These are phyloP conservation scores for Rhynchopsitta pachyrhyncha DNA, from an alignment of 2,113 vertebrate species.

Conservation along the genomic window DNA sequence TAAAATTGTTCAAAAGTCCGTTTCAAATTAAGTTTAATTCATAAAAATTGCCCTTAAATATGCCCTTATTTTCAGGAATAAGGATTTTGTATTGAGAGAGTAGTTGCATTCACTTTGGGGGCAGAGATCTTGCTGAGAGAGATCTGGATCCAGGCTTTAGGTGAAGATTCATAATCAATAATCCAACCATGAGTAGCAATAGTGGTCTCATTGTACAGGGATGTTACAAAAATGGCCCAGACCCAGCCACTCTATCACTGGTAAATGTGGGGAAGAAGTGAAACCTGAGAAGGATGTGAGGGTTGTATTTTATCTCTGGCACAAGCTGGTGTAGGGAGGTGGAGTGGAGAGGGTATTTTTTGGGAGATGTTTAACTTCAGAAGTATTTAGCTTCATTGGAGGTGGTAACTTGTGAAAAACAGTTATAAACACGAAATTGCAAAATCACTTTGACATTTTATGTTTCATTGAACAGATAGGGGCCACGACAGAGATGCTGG, in stretches of 20 bases:
- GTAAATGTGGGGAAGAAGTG: neutral
- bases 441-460: neutral
- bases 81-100: neutral
- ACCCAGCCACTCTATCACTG: neutral
- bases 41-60: neutral
- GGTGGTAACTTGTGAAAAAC: neutral
- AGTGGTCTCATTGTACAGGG: neutral
- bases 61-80: neutral
- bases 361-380: neutral
- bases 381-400: neutral
- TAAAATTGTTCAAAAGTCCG: neutral
- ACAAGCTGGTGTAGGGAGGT: neutral
- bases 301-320: neutral
- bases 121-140: neutral
- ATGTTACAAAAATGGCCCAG: neutral
- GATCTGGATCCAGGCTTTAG: neutral
- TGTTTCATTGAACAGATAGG: neutral
- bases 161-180: neutral
- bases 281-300: neutral
- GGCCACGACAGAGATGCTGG: neutral
- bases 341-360: neutral
- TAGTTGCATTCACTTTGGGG: neutral
- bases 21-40: neutral
- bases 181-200: neutral
- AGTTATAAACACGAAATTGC: neutral